Percentiles rank a stretch among this genome's conserved stretches.
Evolutionary conservation across 2,888 invertebrate species (phyloP).

Genomic region (Portevinia maculata): DNA sequence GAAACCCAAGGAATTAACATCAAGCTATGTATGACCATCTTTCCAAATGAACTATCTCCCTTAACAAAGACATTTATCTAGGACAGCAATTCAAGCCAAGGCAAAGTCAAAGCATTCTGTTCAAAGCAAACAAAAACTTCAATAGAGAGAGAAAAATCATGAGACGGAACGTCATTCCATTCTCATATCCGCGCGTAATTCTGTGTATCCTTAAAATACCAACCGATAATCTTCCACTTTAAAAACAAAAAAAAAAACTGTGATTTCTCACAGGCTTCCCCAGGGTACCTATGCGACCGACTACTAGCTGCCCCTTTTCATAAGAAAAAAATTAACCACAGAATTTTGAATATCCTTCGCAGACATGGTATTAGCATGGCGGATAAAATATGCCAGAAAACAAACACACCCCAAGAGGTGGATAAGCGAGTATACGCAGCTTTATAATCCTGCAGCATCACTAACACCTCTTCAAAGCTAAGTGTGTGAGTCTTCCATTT

Average conservation of each 20-base stretch:
- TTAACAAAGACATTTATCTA: constrained; percentile 3
- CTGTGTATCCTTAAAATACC: constrained; percentile 28
- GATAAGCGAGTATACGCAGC: constrained; percentile 29
- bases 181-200: background rate
- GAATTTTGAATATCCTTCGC: constrained; percentile 39
- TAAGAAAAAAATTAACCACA: constrained; percentile 13
- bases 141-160: too few species aligned
- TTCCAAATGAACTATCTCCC: constrained; percentile 25
- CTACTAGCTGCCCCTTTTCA: constrained; percentile 30
- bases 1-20: too few species aligned
- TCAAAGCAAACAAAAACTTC: too few species aligned
- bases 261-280: constrained; percentile 15
- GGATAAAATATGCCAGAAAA: constrained; percentile 26
- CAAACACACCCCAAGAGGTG: constrained; percentile 14
- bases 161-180: constrained; percentile 33
- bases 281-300: constrained; percentile 30
- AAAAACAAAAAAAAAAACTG: constrained; percentile 23
- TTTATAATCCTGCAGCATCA: constrained; percentile 54
- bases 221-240: constrained; percentile 43
- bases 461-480: constrained; percentile 46
- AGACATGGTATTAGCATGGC: constrained; percentile 42
- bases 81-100: constrained; percentile 17
- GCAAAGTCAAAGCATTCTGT: too few species aligned
- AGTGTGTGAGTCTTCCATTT: constrained; percentile 57
- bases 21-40: background rate